phyloP scores from a whole-genome alignment of 2,113 vertebrate genomes.

The Sinocyclocheilus grahami region DNA sequence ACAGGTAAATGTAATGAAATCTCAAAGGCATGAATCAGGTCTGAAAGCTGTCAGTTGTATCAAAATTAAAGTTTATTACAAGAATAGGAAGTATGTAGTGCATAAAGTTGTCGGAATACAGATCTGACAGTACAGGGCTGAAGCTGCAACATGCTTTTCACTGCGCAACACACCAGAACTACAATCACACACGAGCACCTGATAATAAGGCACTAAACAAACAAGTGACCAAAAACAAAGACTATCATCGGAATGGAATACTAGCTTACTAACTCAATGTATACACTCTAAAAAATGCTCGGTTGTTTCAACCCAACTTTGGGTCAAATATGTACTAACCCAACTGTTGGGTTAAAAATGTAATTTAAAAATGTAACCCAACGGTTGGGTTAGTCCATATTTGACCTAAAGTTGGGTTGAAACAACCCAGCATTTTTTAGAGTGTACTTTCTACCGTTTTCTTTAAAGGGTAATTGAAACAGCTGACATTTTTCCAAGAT shows the following conservation, averaged over 20 bases:
- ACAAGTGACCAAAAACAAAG: slow-evolving; percentile 43
- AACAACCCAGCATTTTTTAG: too few species aligned
- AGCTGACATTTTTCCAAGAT: not conserved
- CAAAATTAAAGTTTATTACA: slow-evolving; percentile 75
- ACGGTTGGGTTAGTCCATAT: too few species aligned
- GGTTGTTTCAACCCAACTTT: too few species aligned
- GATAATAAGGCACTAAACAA: slow-evolving; percentile 73
- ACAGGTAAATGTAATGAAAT: not conserved
- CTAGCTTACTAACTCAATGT: not conserved
- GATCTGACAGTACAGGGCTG: slow-evolving; percentile 45
- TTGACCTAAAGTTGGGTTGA: too few species aligned
- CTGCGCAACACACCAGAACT: slow-evolving; percentile 40
- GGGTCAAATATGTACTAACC: too few species aligned
- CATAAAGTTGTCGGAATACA: slow-evolving; percentile 68
- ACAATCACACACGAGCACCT: slow-evolving; percentile 63
- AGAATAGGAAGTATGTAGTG: slow-evolving; percentile 74
- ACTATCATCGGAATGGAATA: slow-evolving; percentile 32
- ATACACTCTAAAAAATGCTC: too few species aligned
- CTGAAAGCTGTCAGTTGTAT: slow-evolving; percentile 50
- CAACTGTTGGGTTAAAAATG: too few species aligned
- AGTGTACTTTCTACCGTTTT: not conserved
- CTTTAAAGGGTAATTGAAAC: not conserved
- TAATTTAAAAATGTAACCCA: too few species aligned
- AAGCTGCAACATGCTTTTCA: slow-evolving; percentile 50
- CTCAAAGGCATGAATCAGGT: not conserved